phyloP scores from a whole-genome alignment of 2,888 invertebrate species.

The Bellardia pandia region DNA sequence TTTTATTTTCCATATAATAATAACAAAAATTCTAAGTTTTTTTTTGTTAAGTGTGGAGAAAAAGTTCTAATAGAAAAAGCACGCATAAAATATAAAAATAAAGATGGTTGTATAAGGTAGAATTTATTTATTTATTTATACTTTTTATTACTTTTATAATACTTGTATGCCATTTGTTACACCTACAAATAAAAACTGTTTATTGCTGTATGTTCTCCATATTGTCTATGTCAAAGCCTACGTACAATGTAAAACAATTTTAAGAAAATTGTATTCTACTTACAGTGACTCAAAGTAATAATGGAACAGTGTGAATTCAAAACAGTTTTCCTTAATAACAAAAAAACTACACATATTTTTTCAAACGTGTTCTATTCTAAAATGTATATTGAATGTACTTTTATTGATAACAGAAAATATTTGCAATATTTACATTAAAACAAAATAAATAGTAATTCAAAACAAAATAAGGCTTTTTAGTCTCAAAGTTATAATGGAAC shows the following conservation, averaged over 20 bases:
- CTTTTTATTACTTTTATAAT: conserved; percentile 36
- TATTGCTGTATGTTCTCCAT: conserved; percentile 37
- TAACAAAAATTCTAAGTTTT: background rate
- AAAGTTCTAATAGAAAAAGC: conserved; percentile 45
- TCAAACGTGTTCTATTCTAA: too few species aligned
- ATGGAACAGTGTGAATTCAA: too few species aligned
- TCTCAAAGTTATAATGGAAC: too few species aligned
- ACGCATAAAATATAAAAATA: conserved; percentile 49
- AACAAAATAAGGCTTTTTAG: too few species aligned
- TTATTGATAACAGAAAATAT: too few species aligned
- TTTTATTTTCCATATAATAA: conserved; percentile 41
- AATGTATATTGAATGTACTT: too few species aligned
- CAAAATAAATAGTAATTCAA: too few species aligned
- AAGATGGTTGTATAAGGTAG: conserved; percentile 47
- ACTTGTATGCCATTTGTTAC: conserved; percentile 53
- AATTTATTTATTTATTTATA: conserved; percentile 36
- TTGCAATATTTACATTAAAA: too few species aligned
- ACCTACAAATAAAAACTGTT: conserved; percentile 58
- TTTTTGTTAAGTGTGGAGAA: conserved; percentile 5
- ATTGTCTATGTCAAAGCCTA: conserved; percentile 55
- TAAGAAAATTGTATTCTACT: conserved; percentile 39
- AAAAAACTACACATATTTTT: too few species aligned
- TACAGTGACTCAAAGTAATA: background rate
- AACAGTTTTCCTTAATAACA: too few species aligned
- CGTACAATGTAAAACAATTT: conserved; percentile 37